A percentile compares a stretch with the other conserved stretches of the same genome.
These are phyloP conservation scores for Plebejus anna DNA, from an alignment of 2,888 invertebrate species.

Conservation along the genomic window DNA sequence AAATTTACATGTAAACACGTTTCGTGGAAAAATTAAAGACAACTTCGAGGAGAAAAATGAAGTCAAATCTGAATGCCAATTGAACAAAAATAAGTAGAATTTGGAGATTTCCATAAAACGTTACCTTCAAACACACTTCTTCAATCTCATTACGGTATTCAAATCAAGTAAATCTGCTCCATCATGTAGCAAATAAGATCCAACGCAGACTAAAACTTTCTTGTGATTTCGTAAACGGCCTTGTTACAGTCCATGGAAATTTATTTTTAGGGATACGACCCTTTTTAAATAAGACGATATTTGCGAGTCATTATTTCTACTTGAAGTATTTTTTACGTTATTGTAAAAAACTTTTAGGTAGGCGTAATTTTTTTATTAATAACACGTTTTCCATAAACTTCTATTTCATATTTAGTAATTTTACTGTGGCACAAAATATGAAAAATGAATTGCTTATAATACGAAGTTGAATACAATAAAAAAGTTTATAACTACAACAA, in stretches of 20 bases:
- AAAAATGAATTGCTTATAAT: not conserved
- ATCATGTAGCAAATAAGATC: constrained; percentile 30
- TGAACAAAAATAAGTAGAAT: constrained; percentile 26
- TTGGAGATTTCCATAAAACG: not conserved
- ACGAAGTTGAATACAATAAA: too few relatives aligned
- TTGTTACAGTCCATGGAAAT: not conserved
- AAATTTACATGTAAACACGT: not conserved
- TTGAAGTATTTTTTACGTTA: not conserved
- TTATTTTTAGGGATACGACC: not conserved
- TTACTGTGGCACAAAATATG: too few relatives aligned
- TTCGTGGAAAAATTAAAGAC: not conserved
- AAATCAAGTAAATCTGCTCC: constrained; percentile 35
- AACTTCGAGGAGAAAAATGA: not conserved
- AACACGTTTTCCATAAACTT: not conserved
- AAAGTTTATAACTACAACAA: not conserved
- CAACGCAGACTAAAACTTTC: constrained; percentile 1
- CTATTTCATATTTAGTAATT: too few relatives aligned
- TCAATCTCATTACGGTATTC: constrained; percentile 33
- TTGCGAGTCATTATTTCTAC: not conserved
- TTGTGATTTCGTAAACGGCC: not conserved
- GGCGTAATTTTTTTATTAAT: not conserved
- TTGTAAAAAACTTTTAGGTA: not conserved
- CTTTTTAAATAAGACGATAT: not conserved
- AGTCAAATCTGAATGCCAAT: constrained; percentile 5
- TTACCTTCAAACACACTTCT: constrained; percentile 27